Evolutionary conservation across 2,113 vertebrate genomes (phyloP), one percentile per base, ranked within the genome.

Genomic region (Thryonomys swinderianus): DNA sequence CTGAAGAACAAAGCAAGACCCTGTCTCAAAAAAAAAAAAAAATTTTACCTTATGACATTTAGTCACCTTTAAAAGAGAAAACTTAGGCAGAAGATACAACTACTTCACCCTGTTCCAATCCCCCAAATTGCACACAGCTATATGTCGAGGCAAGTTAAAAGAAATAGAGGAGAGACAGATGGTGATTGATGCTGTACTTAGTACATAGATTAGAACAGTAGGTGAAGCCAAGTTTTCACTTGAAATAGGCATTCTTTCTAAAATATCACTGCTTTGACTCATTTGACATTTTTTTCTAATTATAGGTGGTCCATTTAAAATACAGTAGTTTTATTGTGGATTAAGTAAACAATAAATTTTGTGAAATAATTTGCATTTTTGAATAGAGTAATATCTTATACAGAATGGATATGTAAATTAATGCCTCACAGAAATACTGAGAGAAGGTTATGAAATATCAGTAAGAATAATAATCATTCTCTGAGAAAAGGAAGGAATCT

Each of bases 221-320:
- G 83, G 30, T 85, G 55, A 96, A 93, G 94, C 88, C 94, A 92
- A 67, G 74, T 83, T 96, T 91, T 79, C 23, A 79, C 74, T 53
- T 61, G 25, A 83, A 96, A 71, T 3, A 89, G n/a, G 4, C 66
- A 85, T 85, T 64, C 17, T 88, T 16, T 95, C 83, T 59, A 73
- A 89, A 91, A 85, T 94, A 89, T 71, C 92, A 85, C 61, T 85
- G 30, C 42, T 66, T 67, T 81, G 80, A n/a, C 11, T 90, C 51
- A 90, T 81, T 74, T 95, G 13, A 84, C 11, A 81, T 25, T 37
- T 83, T 27, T 91, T 93, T 69, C 42, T 92, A 37, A 69, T 74
- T 62, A 61, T 18, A 89, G 10, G 10, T 82, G 55, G 42, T 66
- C 55, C 1, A 32, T 34, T 85, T 89, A 79, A 91, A 69, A 27